Evolutionary conservation across 2,113 vertebrate genomes (phyloP).

Genomic region (Pseudopipra pipra): DNA sequence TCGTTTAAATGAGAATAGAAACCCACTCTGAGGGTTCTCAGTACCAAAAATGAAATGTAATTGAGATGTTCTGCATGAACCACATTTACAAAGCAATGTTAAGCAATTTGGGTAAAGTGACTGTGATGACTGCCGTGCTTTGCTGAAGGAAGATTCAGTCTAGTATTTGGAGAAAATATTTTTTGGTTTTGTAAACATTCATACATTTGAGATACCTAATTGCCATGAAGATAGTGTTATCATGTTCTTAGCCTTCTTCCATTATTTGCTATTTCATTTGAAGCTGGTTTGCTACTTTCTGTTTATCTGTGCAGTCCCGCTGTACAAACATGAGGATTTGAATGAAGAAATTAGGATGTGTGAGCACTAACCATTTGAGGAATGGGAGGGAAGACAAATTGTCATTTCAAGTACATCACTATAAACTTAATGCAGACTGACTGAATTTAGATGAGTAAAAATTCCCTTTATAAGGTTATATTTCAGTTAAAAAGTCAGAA

Average conservation of each 20-base stretch:
- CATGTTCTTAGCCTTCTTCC: background rate
- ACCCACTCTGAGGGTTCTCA: background rate
- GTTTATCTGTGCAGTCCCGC: background rate
- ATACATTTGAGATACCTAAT: background rate
- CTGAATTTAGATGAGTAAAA: background rate
- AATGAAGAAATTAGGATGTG: background rate
- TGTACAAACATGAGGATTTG: background rate
- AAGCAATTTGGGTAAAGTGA: background rate
- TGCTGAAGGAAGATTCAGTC: background rate
- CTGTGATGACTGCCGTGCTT: background rate
- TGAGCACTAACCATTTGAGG: background rate
- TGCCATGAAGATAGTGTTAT: background rate
- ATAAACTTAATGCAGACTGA: background rate
- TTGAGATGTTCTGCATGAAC: background rate
- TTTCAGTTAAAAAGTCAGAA: background rate
- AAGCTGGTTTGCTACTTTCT: background rate
- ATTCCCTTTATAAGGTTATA: background rate
- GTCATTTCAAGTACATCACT: background rate
- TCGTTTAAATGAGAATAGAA: background rate
- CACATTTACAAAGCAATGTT: accelerated
- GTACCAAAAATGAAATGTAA: background rate
- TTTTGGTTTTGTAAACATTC: background rate
- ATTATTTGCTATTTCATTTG: background rate
- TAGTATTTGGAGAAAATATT: background rate
- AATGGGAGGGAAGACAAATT: background rate